These are phyloP conservation scores for Botia almorhae DNA, from an alignment of 2,797 vertebrate species.

Conservation along the genomic window DNA sequence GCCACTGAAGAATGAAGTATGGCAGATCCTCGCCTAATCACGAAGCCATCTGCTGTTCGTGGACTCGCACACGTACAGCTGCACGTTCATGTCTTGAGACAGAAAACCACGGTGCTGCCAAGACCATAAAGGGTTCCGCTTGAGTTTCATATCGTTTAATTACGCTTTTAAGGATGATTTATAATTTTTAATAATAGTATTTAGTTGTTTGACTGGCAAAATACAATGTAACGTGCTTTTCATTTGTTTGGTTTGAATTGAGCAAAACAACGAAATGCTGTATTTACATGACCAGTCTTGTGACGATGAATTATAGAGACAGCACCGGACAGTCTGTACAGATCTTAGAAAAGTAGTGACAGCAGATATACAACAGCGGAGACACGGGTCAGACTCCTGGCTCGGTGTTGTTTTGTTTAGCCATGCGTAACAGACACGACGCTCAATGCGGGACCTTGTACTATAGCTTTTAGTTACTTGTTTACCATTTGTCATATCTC, in stretches of 20 bases:
- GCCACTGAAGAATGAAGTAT: slow-evolving; percentile 9
- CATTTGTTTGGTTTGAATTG: background rate
- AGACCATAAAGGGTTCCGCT: background rate
- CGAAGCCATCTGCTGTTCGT: slow-evolving; percentile 47
- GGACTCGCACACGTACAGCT: slow-evolving; percentile 13
- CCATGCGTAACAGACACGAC: slow-evolving; percentile 28
- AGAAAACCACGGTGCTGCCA: slow-evolving; percentile 3
- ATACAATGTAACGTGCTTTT: background rate
- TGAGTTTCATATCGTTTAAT: slow-evolving; percentile 18
- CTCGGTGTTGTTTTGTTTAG: background rate
- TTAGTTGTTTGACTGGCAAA: background rate
- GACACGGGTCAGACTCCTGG: background rate
- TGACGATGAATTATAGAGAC: background rate
- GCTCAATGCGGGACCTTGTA: background rate
- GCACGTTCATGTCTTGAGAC: slow-evolving; percentile 6
- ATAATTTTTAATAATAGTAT: background rate
- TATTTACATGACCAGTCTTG: background rate
- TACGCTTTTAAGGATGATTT: background rate
- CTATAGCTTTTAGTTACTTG: background rate
- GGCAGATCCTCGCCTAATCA: slow-evolving; percentile 38
- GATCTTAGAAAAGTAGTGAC: slow-evolving; percentile 11
- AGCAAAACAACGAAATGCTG: background rate
- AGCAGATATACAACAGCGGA: slow-evolving; percentile 17
- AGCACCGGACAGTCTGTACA: background rate
- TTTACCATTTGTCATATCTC: background rate